Evolutionary conservation across 1,140 invertebrate genomes (phyloP), one percentile per base, ranked within the genome.

Genomic region (Sipha flava): DNA sequence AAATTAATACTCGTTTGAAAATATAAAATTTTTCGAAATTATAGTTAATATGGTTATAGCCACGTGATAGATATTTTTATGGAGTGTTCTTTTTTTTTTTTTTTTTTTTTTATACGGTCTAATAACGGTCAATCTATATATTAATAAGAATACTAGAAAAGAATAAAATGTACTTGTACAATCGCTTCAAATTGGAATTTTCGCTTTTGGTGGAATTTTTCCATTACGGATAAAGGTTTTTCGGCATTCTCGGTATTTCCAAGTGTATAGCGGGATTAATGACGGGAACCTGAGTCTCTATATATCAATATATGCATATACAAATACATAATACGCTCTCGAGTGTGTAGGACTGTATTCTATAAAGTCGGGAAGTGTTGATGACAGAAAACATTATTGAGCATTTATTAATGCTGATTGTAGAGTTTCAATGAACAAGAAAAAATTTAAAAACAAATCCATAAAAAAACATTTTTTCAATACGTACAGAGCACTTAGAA

Each of bases 171-270:
- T n/a, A n/a, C n/a, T n/a, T n/a, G n/a, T n/a, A n/a, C 1, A 49
- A 73, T 73, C 54, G 47, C 34, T 34, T 40, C 3, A 57, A 57
- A 75, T 57, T 75, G 57, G n/a, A 75, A 40, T 75, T 57, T 77
- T 40, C 49, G 16, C 21, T 49, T 54, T 37, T 14, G 4, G 31
- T 14, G 49, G 34, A 43, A 40, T 54, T 52, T 59, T 59, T 23
- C n/a, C 54, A 43, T 59, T 54, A 77, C 16, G 9, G 52, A n/a
- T 26, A 31, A 77, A 54, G 14, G 12, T 77, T 57, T 77, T 77
- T 37, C 7, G 73, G 73, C 16, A 77, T 77, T 77, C 34, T 16
- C 29, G 73, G 52, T 43, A 77, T 77, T 77, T 37, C 52, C 10
- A 18, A 26, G 14, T 77, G 31, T 57, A 77, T 52, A n/a, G 6